Percentiles rank a stretch among this genome's conserved stretches.
phyloP scores from a whole-genome alignment of 2,888 invertebrate genomes.

The Marasmarcha lunaedactyla region DNA sequence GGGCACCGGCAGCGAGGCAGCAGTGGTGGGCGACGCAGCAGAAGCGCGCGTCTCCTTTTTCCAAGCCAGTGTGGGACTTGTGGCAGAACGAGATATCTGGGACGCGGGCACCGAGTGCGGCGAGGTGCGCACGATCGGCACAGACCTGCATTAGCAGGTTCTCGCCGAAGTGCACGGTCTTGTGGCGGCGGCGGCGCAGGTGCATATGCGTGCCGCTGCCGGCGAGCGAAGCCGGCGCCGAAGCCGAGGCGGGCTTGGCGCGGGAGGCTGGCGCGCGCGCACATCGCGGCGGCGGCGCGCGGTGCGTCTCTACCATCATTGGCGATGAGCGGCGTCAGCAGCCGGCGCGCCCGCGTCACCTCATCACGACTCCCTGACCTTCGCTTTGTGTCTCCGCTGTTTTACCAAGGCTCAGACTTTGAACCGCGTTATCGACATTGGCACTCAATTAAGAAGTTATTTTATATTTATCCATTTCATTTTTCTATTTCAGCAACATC shows the following conservation, averaged over 20 bases:
- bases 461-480: constrained; percentile 11
- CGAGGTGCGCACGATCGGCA: constrained; percentile 73
- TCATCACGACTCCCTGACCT: constrained; percentile 40
- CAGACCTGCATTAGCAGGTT: constrained; percentile 80
- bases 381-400: constrained; percentile 20
- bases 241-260: constrained; percentile 64
- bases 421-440: constrained; percentile 19
- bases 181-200: constrained; percentile 78
- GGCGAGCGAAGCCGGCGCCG: constrained; percentile 67
- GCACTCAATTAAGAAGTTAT: constrained; percentile 24
- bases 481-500: constrained; percentile 12
- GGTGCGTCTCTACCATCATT: constrained; percentile 68
- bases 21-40: constrained; percentile 66
- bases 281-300: constrained; percentile 57
- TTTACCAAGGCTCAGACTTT: constrained; percentile 13
- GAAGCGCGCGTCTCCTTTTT: constrained; percentile 52
- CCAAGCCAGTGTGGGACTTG: constrained; percentile 52
- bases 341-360: constrained; percentile 60
- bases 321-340: constrained; percentile 62
- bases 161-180: constrained; percentile 84
- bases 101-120: constrained; percentile 58
- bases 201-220: constrained; percentile 67
- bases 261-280: constrained; percentile 55
- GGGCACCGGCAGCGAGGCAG: constrained; percentile 53
- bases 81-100: constrained; percentile 64